Evolutionary conservation across 2,797 vertebrate genomes (phyloP).

Genomic region (Falco concolor): DNA sequence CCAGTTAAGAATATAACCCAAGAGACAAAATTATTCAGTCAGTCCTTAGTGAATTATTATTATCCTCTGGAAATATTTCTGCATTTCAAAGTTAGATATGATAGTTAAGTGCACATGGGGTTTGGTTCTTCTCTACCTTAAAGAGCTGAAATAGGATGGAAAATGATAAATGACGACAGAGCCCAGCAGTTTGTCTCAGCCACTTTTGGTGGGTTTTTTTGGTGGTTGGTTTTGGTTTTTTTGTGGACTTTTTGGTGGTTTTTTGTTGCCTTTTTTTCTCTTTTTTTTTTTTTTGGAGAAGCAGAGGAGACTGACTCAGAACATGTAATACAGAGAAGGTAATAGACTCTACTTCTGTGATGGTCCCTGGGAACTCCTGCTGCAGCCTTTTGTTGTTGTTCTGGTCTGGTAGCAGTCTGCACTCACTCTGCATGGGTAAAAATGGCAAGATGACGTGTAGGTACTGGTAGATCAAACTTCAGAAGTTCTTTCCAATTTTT

Average conservation of each 20-base stretch:
- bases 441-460: neutral
- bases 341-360: neutral
- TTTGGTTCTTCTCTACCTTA: neutral
- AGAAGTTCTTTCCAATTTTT: neutral
- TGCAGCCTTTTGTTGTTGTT: neutral
- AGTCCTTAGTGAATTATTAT: neutral
- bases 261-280: neutral
- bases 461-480: neutral
- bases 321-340: neutral
- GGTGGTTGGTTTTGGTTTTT: neutral
- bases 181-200: neutral
- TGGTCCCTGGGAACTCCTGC: neutral
- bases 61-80: neutral
- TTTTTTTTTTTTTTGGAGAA: neutral
- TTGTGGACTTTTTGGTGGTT: neutral
- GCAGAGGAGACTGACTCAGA: neutral
- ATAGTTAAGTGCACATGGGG: neutral
- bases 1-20: neutral
- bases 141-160: neutral
- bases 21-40: neutral
- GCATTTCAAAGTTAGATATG: neutral
- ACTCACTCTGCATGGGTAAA: neutral
- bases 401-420: neutral
- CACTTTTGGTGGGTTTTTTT: neutral
- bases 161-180: constrained; percentile 5